phyloP scores from a whole-genome alignment of 2,888 invertebrate species.

The Sinhomidia bicolor region DNA sequence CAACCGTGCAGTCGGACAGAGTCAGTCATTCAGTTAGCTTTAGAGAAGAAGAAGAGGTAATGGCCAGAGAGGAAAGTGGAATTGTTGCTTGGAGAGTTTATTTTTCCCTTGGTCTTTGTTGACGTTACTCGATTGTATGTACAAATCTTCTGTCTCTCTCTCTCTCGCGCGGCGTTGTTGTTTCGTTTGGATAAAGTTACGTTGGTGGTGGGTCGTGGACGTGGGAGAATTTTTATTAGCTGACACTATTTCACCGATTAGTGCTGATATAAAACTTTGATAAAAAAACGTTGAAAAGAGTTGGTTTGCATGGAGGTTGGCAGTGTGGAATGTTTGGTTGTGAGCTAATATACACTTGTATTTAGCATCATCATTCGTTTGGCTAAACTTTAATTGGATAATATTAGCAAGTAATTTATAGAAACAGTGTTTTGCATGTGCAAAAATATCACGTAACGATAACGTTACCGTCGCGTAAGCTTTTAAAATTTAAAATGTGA shows the following conservation, averaged over 20 bases:
- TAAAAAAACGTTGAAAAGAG: neutral
- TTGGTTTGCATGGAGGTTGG: neutral
- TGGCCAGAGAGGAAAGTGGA: conserved; percentile 49
- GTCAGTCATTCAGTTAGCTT: conserved; percentile 66
- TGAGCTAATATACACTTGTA: neutral
- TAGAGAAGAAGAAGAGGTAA: conserved; percentile 23
- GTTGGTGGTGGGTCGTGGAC: conserved; percentile 71
- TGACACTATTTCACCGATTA: conserved; percentile 52
- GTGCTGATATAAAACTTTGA: neutral
- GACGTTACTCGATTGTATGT: too few species aligned
- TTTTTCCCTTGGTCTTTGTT: conserved; percentile 29
- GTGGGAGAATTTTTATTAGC: conserved; percentile 72
- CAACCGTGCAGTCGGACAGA: conserved; percentile 64
- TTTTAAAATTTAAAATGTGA: too few species aligned
- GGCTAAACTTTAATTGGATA: too few species aligned
- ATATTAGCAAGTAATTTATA: too few species aligned
- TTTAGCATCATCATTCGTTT: neutral
- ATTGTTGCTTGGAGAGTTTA: conserved; percentile 23
- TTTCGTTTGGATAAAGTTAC: conserved; percentile 57
- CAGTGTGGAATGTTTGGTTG: neutral
- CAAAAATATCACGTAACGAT: too few species aligned
- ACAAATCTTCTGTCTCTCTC: too few species aligned
- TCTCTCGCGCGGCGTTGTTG: neutral
- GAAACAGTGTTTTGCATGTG: too few species aligned
- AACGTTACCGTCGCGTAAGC: too few species aligned